Conservation (phyloP, 2,888 invertebrate genomes). For the Epinotia brunnichana region DNA sequence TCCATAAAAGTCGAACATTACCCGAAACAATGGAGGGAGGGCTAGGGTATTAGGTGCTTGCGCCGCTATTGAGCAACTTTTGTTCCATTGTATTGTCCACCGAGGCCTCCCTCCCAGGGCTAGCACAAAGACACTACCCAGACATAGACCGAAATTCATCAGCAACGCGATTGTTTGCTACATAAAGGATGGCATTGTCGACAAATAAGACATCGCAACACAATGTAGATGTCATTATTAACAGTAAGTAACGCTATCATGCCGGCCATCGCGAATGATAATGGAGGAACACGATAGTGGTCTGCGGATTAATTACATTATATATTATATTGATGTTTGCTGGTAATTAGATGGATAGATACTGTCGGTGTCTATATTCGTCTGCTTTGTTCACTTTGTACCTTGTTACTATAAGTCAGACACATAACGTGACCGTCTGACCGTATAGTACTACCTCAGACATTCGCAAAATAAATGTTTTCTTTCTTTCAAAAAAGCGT, state of each 20-base stretch:
- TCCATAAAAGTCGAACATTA: conserved; percentile 84
- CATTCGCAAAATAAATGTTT: no score
- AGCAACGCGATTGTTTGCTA: conserved; percentile 83
- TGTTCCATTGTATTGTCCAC: conserved; percentile 83
- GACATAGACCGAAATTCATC: conserved; percentile 84
- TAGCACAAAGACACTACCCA: conserved; percentile 80
- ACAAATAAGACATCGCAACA: conserved; percentile 82
- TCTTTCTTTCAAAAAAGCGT: no score
- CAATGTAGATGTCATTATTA: conserved; percentile 81
- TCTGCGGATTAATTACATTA: conserved; percentile 37
- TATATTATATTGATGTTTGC: conserved; percentile 39
- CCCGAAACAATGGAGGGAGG: conserved; percentile 82
- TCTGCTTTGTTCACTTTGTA: conserved; percentile 11
- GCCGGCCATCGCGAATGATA: conserved; percentile 32
- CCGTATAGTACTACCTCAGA: no score
- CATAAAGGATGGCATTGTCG: conserved; percentile 83
- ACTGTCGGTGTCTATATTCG: no score
- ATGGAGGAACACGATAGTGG: conserved; percentile 26
- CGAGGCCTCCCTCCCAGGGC: conserved; percentile 66
- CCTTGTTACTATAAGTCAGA: conserved; percentile 1
- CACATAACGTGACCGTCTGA: not conserved
- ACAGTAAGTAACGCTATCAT: conserved; percentile 55
- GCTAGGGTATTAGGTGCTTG: conserved; percentile 82
- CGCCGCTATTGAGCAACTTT: conserved; percentile 82
- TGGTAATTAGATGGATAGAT: conserved; percentile 22